phyloP scores from a whole-genome alignment of 2,797 vertebrate genomes.

The Trachurus trachurus region DNA sequence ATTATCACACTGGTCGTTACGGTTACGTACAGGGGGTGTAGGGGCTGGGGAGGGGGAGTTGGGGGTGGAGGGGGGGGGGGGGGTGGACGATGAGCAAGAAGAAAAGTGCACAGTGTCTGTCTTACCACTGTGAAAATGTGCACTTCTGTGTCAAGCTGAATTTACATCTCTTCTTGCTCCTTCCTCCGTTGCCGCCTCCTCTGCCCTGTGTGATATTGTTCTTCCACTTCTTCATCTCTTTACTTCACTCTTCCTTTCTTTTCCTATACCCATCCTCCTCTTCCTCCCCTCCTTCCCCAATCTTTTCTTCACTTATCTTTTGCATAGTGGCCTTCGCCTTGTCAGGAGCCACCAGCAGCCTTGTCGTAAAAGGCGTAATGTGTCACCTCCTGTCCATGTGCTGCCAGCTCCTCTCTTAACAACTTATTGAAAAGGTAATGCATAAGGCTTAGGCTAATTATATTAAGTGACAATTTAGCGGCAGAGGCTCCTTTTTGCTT shows the following conservation, averaged over 20 bases:
- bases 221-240: conserved; percentile 23
- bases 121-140: conserved; percentile 48
- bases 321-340: conserved; percentile 35
- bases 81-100: conserved; percentile 18
- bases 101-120: conserved; percentile 38
- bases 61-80: not conserved
- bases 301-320: conserved; percentile 42
- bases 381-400: conserved; percentile 58
- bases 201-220: conserved; percentile 34
- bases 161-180: conserved; percentile 54
- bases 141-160: conserved; percentile 47
- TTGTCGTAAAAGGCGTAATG: conserved; percentile 67
- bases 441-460: conserved; percentile 83
- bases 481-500: conserved; percentile 91
- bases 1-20: conserved; percentile 74
- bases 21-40: conserved; percentile 23
- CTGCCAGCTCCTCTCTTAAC: conserved; percentile 58
- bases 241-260: conserved; percentile 19
- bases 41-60: no score
- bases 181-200: conserved; percentile 25
- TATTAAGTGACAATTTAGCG: conserved; percentile 83
- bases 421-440: conserved; percentile 82
- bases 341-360: conserved; percentile 57
- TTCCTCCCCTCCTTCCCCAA: conserved; percentile 6
- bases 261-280: not conserved